Evolutionary conservation across 2,797 vertebrate genomes (phyloP), one percentile per base, ranked within the genome.

Genomic region (Austrolebias charrua): DNA sequence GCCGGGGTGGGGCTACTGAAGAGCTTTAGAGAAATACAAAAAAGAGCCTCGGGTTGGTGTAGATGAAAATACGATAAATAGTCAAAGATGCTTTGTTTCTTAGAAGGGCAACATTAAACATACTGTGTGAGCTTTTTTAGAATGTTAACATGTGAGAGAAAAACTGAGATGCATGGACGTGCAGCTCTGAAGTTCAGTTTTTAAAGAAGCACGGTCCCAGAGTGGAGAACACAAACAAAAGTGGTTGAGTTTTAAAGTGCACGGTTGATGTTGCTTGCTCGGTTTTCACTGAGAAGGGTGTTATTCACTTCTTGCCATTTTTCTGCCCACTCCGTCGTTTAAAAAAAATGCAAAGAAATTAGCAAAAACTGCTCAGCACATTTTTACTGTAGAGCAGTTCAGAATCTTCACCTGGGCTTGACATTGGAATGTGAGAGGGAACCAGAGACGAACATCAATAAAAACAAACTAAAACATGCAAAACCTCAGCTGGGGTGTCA

Each of bases 361-460:
- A 15, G 47, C 13, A 42, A 49, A 63, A 60, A 29, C 49, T 60
- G 69, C 64, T 75, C 55, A 42, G 40, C 38, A 28, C 66, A 60
- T 76, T 76, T 52, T 55, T 69, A 49, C 69, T 66, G 73, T 63
- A 24, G 28, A 56, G 24, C 16, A 54, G 48, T 71, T 71, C 65
- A 43, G n/a, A 60, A 48, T 47, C 79, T 73, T 66, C 69, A 57
- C 76, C 81, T 88, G 80, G 11, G 78, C 67, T 54, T 48, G 62
- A 73, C 56, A 70, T 69, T 81, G 77, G 81, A 84, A 86, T 83
- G 74, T 77, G 60, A 80, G 54, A 69, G 60, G 55, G 80, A 84
- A 76, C 69, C 56, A 70, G 44, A 68, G 19, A 15, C 64, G 42
- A n/a, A 68, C 43, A 8, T 51, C 73, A 72, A 79, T 66, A 64